A percentile compares a stretch with the other conserved stretches of the same genome.
Conservation (phyloP, 2,888 invertebrate species). For the Cremastobaeus sp. region DNA sequence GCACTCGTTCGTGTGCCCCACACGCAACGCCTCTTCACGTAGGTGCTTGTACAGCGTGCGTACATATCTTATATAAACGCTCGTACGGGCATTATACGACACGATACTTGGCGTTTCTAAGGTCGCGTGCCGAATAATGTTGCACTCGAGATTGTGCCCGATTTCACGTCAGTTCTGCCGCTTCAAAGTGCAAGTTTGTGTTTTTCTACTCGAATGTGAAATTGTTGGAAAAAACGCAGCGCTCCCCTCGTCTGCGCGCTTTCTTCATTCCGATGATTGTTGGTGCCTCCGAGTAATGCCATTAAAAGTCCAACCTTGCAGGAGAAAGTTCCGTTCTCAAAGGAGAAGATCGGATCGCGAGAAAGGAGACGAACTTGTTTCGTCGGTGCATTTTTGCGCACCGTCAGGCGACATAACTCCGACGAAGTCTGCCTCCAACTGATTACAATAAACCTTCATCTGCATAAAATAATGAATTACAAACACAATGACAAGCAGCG, state of each 20-base stretch:
- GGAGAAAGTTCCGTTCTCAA: neutral
- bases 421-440: conserved; percentile 16
- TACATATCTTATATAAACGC: conserved; percentile 56
- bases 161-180: conserved; percentile 30
- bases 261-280: too few relatives aligned
- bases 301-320: neutral
- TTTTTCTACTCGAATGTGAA: conserved; percentile 25
- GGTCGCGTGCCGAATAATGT: conserved; percentile 57
- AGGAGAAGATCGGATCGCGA: neutral
- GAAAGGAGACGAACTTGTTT: neutral
- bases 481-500: conserved; percentile 46
- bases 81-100: conserved; percentile 52
- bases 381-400: conserved; percentile 21
- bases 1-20: conserved; percentile 65
- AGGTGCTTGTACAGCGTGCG: conserved; percentile 57
- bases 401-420: conserved; percentile 19
- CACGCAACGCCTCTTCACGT: conserved; percentile 54
- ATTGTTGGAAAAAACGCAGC: conserved; percentile 7
- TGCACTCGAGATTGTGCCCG: conserved; percentile 42
- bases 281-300: too few relatives aligned
- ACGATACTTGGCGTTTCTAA: conserved; percentile 54
- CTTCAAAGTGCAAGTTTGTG: conserved; percentile 36
- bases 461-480: conserved; percentile 59
- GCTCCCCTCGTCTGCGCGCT: too few relatives aligned
- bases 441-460: conserved; percentile 55